Base-by-base conservation (phyloP, 2,113 vertebrate genomes). In the Lycocorax pyrrhopterus region DNA sequence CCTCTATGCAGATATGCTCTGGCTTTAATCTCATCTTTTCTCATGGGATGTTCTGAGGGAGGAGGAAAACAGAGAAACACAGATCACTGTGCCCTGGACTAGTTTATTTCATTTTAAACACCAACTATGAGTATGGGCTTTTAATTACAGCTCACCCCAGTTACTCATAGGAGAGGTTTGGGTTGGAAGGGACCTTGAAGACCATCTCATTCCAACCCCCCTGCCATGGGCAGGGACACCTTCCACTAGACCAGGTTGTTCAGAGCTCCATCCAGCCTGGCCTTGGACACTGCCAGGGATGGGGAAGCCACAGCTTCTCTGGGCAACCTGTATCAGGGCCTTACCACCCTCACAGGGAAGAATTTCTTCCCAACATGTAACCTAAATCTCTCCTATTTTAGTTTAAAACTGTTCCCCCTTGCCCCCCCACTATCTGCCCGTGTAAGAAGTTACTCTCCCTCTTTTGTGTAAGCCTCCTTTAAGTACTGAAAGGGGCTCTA, bases 121-220 rank as follows among this genome's bases (percentile, higher is more conserved):
- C n/a, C 18, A 63, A 3, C 16, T 26, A 1, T 1, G 1, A 75
- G 21, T 15, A 12, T 0, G 3, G 21, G 22, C n/a, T 69, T 79
- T 60, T 52, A 73, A 44, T 23, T 43, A 60, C n/a, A 35, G 19
- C 37, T 74, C 22, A 29, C 10, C 9, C 1, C 22, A n/a, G 15
- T 49, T 58, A 58, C 18, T 56, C 56, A 56, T 0, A 56, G 21
- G 23, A 33, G 22, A 55, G 14, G 21, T 18, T 1, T 56, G 44
- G 16, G 8, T 44, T 74, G 30, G 15, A 49, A 43, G 6, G 8
- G 18, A 49, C 72, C 22, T 63, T 49, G 27, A 56, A 63, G 27
- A 55, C 9, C 22, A 84, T 20, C 6, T 43, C 1, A 0, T 71
- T 62, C 22, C 35, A 69, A 13, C 0, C 5, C 15, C 27, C 6